Percentiles rank a stretch among this genome's conserved stretches.
Evolutionary conservation across 2,888 invertebrate genomes (phyloP).

Genomic region (Drosophila paranaensis): DNA sequence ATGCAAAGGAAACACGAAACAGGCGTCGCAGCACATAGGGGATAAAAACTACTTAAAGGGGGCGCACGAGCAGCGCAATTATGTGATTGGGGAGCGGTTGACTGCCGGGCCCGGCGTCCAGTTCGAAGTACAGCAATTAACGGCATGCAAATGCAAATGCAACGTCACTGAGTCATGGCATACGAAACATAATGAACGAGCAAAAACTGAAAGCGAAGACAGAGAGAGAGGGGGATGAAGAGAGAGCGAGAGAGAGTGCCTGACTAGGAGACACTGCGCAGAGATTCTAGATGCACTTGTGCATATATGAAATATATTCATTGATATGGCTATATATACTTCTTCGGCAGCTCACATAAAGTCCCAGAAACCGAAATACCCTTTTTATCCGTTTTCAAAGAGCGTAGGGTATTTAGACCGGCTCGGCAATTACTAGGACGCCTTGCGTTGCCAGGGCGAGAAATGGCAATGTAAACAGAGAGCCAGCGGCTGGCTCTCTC

Average conservation of each 20-base stretch:
- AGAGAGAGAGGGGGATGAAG: background rate
- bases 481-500: slow-evolving; percentile 31
- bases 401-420: slow-evolving; percentile 40
- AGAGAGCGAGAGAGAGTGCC: background rate
- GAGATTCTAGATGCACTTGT: background rate
- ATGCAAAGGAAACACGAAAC: slow-evolving; percentile 39
- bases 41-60: slow-evolving; percentile 8
- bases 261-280: background rate
- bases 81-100: slow-evolving; percentile 25
- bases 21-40: background rate
- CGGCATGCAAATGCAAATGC: slow-evolving; percentile 74
- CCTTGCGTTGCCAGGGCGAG: slow-evolving; percentile 62
- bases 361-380: background rate
- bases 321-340: background rate
- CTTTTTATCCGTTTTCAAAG: background rate
- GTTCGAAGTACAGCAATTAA: slow-evolving; percentile 75
- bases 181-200: slow-evolving; percentile 28
- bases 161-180: slow-evolving; percentile 76
- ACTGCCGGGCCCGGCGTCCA: slow-evolving; percentile 49
- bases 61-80: slow-evolving; percentile 16
- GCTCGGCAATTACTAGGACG: slow-evolving; percentile 61
- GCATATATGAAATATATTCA: background rate
- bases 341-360: background rate
- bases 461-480: slow-evolving; percentile 75
- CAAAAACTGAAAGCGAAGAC: background rate